Evolutionary conservation across 2,888 invertebrate species (phyloP).

Genomic region (Ophion ellenae): DNA sequence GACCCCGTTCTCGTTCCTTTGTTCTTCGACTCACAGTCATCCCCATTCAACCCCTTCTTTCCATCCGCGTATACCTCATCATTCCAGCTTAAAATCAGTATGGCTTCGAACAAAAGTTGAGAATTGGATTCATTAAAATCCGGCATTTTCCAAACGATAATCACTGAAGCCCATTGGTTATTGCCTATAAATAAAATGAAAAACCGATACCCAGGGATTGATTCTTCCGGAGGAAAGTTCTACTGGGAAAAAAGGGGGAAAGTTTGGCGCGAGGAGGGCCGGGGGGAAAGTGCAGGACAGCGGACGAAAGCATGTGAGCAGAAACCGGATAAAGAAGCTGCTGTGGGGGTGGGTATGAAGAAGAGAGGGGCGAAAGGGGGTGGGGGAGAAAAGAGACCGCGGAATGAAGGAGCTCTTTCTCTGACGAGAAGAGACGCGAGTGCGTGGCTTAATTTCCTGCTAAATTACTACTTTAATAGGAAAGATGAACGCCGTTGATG

Average conservation of each 20-base stretch:
- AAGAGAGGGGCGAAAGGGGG: constrained; percentile 38
- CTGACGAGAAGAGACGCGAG: constrained; percentile 76
- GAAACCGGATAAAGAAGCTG: background rate
- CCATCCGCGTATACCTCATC: background rate
- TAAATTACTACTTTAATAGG: constrained; percentile 84
- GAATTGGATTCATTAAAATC: constrained; percentile 69
- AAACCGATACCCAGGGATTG: background rate
- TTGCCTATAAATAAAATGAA: background rate
- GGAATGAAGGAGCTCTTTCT: constrained; percentile 68
- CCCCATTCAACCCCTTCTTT: constrained; percentile 75
- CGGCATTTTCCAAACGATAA: constrained; percentile 73
- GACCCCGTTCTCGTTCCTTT: constrained; percentile 74
- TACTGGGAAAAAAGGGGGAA: background rate
- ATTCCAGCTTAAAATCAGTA: constrained; percentile 76
- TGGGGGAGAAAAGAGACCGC: constrained; percentile 67
- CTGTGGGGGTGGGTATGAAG: constrained; percentile 28
- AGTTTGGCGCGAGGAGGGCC: background rate
- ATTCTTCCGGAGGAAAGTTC: background rate
- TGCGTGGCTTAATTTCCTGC: constrained; percentile 84
- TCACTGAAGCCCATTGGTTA: constrained; percentile 75
- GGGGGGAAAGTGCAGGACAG: constrained; percentile 25
- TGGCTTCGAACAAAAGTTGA: constrained; percentile 74
- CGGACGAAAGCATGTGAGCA: constrained; percentile 41
- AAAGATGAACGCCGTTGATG: constrained; percentile 84
- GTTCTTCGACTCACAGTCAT: constrained; percentile 80